phyloP scores from a whole-genome alignment of 2,797 vertebrate species.

The Esox lucius region DNA sequence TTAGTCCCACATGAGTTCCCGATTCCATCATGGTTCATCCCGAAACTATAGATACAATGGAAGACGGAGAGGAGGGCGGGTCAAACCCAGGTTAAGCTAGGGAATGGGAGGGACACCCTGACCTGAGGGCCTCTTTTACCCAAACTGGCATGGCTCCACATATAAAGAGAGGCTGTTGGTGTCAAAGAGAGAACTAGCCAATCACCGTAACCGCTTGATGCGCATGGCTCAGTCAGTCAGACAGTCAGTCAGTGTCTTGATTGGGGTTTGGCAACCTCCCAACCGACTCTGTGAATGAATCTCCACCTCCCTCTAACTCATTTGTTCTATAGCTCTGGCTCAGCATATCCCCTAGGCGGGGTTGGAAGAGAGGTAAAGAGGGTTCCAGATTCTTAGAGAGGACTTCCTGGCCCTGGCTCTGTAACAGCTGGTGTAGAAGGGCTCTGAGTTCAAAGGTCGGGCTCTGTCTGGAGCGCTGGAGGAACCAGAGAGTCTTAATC shows the following conservation, averaged over 20 bases:
- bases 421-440: conserved; percentile 77
- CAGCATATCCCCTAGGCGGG: background rate
- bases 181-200: background rate
- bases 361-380: background rate
- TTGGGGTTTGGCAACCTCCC: background rate
- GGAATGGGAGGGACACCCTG: background rate
- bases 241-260: too few relatives aligned
- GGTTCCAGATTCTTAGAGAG: conserved; percentile 53
- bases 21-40: conserved; percentile 99
- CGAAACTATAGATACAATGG: conserved; percentile 84
- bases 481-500: conserved; percentile 76
- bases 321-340: background rate
- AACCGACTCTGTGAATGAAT: background rate
- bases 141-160: background rate
- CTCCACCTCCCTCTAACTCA: background rate
- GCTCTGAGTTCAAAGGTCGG: conserved; percentile 70
- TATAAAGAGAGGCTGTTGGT: too few relatives aligned
- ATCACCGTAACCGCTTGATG: background rate
- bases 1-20: conserved; percentile 98
- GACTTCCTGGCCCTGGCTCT: conserved; percentile 51
- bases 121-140: background rate
- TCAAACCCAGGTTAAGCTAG: conserved; percentile 4
- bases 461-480: conserved; percentile 71
- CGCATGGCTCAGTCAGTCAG: background rate
- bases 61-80: conserved; percentile 28